A percentile compares a stretch with the other conserved stretches of the same genome.
phyloP scores from a whole-genome alignment of 2,113 vertebrate genomes.

The Prunella himalayana region DNA sequence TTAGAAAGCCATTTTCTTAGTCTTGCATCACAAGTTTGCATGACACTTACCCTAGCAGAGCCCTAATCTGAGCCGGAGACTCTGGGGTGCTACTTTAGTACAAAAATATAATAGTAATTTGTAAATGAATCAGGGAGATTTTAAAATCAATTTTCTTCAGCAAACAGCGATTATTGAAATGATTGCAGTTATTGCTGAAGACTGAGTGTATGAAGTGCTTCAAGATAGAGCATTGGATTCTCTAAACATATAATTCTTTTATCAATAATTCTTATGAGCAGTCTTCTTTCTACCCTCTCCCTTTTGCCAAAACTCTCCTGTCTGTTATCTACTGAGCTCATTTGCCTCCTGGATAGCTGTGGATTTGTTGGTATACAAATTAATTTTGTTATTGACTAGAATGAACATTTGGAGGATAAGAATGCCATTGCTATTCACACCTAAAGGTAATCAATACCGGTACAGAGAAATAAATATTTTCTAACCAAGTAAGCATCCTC shows the following conservation, averaged over 20 bases:
- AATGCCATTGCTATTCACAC: slow-evolving; percentile 23
- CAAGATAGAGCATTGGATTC: slow-evolving; percentile 8
- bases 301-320: neutral
- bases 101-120: neutral
- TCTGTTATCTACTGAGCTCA: neutral
- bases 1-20: neutral
- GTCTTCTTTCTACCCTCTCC: neutral
- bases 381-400: slow-evolving; percentile 40
- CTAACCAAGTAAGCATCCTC: neutral
- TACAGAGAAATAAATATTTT: slow-evolving; percentile 26
- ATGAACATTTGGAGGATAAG: neutral
- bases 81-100: neutral
- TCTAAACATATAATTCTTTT: slow-evolving; percentile 52
- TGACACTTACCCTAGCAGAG: neutral
- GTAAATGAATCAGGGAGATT: neutral
- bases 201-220: neutral
- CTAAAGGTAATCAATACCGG: slow-evolving; percentile 13
- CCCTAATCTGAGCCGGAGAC: neutral
- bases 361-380: slow-evolving; percentile 36
- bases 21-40: neutral
- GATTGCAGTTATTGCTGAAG: neutral
- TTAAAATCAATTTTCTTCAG: slow-evolving; percentile 33
- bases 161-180: slow-evolving; percentile 8
- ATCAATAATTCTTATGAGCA: slow-evolving; percentile 46
- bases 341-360: neutral